Evolutionary conservation across 2,113 vertebrate species (phyloP).

Genomic region (Dendrocopos noguchii): DNA sequence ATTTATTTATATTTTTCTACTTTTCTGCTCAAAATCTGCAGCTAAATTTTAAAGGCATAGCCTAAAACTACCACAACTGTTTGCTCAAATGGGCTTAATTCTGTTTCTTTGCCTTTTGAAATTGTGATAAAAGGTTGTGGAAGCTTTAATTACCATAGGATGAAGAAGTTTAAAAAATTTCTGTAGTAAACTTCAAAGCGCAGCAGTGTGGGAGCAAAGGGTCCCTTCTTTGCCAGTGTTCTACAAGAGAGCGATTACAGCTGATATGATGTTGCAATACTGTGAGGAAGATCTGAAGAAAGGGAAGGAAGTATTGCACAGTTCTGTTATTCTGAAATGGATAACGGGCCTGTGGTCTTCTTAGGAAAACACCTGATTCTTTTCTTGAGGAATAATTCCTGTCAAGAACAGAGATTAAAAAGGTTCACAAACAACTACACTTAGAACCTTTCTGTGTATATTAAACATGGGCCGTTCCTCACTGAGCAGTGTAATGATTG

Average conservation of each 20-base stretch:
- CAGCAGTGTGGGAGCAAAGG: background rate
- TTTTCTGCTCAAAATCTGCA: no score
- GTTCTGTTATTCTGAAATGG: background rate
- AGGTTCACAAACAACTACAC: background rate
- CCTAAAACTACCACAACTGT: background rate
- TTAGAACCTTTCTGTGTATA: background rate
- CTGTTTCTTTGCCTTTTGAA: background rate
- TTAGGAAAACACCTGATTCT: constrained; percentile 11
- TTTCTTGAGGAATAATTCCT: background rate
- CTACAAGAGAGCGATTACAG: background rate
- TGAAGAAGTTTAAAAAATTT: background rate
- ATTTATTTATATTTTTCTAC: no score
- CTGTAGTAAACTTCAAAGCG: background rate
- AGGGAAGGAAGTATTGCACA: constrained; percentile 18
- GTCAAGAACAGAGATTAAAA: background rate
- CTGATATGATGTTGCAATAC: background rate
- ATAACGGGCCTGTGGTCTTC: background rate
- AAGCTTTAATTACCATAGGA: background rate
- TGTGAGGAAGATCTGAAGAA: background rate
- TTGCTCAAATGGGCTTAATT: background rate
- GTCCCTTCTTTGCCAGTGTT: background rate
- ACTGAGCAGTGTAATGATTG: background rate
- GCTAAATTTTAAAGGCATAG: no score
- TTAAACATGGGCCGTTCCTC: background rate
- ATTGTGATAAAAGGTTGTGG: background rate